Evolutionary conservation across 2,113 vertebrate species (phyloP).

Genomic region (Sapayoa aenigma): DNA sequence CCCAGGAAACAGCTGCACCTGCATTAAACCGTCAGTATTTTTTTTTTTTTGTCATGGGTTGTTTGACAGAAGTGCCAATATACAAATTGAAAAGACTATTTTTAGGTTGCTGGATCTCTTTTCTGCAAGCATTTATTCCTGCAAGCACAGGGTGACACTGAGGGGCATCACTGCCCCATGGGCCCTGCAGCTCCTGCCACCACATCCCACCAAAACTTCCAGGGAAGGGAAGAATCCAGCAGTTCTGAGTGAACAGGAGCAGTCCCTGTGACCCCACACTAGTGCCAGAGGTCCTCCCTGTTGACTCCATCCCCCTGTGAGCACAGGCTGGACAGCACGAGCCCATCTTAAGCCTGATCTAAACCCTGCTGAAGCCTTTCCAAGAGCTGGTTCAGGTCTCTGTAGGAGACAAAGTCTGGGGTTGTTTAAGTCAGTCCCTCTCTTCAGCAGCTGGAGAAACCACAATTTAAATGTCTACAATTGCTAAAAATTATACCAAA

Average conservation of each 20-base stretch:
- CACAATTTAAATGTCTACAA: neutral
- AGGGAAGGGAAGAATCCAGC: neutral
- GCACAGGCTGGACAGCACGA: neutral
- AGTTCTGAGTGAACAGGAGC: neutral
- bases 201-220: neutral
- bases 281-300: neutral
- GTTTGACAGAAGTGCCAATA: neutral
- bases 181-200: neutral
- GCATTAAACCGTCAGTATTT: accelerated
- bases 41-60: neutral
- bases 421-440: neutral
- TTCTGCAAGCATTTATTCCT: neutral
- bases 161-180: accelerated
- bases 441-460: neutral
- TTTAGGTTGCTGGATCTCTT: neutral
- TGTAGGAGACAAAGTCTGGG: accelerated
- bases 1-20: neutral
- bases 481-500: neutral
- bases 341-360: neutral
- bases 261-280: neutral
- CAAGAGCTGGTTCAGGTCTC: neutral
- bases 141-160: neutral
- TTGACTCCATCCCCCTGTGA: neutral
- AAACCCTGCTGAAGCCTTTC: neutral
- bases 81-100: neutral